Base-by-base conservation (phyloP, 2,888 invertebrate genomes). In the Phasia obesa region DNA sequence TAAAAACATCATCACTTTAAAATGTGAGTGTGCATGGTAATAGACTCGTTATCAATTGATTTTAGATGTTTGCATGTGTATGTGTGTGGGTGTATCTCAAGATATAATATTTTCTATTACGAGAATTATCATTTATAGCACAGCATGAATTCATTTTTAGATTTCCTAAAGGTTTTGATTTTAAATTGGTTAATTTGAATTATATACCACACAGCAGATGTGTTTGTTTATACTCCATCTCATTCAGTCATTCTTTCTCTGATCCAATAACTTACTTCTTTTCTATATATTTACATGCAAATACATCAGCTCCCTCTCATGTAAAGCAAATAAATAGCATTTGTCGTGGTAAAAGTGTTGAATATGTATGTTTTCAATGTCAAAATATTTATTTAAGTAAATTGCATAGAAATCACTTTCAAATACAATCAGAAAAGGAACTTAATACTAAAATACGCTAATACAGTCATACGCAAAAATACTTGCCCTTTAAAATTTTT, bases 371-470 rank as follows among this genome's bases (percentile, higher is more conserved):
- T 82, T 77, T 77, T 57, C 81, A 69, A 82, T 82, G 77, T 77
- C 53, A 74, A 77, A 82, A 77, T 82, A 82, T 82, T 82, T 82
- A 82, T 73, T 77, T 69, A 77, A 74, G 77, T 67, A 82, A 77
- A 82, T 82, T 82, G 81, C 81, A 82, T 69, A 82, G 77, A 82
- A 82, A 82, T 82, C 81, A 82, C 73, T 77, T 77, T 75, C 69
- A 77, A 82, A 62, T 55, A 82, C 67, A 77, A 64, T 77, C 73
- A 64, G 15, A 47, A 7, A 75, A 38, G 57, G 49, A 73, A 38
- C 53, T 15, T 42, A 42, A 49, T n/a, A 38, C 19, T 27, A n/a
- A 25, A 2, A 57, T 44, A 31, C 74, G n/a, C 13, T 49, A 15
- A 17, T 73, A 62, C 62, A 31, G 62, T 47, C 11, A 9, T 9